Conservation (phyloP, 2,797 vertebrate genomes). For the Saxicola maurus region DNA sequence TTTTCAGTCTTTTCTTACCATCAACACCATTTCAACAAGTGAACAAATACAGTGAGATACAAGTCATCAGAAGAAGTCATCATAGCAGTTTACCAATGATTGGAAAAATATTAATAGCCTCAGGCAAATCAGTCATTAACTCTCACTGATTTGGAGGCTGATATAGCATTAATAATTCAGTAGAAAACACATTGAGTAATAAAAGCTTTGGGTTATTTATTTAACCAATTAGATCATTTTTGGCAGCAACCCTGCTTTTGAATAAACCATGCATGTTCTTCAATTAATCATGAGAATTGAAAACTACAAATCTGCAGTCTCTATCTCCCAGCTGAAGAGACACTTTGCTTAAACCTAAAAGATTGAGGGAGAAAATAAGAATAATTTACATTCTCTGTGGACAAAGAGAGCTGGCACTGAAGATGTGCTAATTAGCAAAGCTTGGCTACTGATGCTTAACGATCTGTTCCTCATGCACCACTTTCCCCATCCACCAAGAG, state of each 20-base stretch:
- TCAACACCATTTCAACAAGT: not conserved
- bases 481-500: not conserved
- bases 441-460: not conserved
- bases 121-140: constrained; percentile 59
- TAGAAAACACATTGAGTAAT: constrained; percentile 39
- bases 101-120: constrained; percentile 50
- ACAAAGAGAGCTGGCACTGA: constrained; percentile 4
- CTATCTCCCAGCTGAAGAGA: not conserved
- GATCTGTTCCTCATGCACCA: not conserved
- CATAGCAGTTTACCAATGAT: constrained; percentile 25
- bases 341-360: not conserved
- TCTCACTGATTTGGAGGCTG: constrained; percentile 26
- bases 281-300: constrained; percentile 59
- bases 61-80: constrained; percentile 27
- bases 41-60: not conserved
- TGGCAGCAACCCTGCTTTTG: constrained; percentile 46
- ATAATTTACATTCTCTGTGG: constrained; percentile 1
- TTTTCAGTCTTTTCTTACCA: not conserved
- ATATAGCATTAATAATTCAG: constrained; percentile 62
- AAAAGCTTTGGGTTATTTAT: constrained; percentile 66
- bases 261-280: constrained; percentile 40
- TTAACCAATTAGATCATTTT: constrained; percentile 63
- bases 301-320: constrained; percentile 19
- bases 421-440: constrained; percentile 27
- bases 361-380: not conserved